Conservation (phyloP, 2,888 invertebrate genomes). For the Tiliacea citrago region DNA sequence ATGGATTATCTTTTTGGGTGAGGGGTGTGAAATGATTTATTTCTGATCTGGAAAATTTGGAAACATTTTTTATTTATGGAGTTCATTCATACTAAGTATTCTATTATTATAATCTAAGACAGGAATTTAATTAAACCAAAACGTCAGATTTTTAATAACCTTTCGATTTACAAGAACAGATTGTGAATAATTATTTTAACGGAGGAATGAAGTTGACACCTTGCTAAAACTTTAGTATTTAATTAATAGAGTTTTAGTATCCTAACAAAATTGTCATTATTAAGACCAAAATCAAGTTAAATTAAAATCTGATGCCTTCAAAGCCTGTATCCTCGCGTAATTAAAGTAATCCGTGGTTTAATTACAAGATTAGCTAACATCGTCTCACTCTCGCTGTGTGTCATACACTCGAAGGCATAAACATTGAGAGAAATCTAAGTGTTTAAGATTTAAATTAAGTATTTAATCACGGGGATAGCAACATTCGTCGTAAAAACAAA, state of each 20-base stretch:
- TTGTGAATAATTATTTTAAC: background rate
- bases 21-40: slow-evolving; percentile 12
- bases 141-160: too few relatives aligned
- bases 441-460: slow-evolving; percentile 23
- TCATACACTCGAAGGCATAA: slow-evolving; percentile 35
- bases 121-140: background rate
- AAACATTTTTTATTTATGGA: background rate
- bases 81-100: background rate
- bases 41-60: background rate
- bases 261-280: background rate
- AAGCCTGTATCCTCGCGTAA: slow-evolving; percentile 25
- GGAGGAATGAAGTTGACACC: background rate
- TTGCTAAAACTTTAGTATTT: background rate
- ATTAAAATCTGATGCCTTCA: slow-evolving; percentile 16
- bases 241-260: background rate
- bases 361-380: slow-evolving; percentile 64
- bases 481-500: background rate
- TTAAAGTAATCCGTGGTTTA: slow-evolving; percentile 63
- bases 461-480: background rate
- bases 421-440: slow-evolving; percentile 34
- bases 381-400: slow-evolving; percentile 33
- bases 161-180: background rate
- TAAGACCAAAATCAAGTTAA: background rate
- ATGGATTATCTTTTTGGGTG: slow-evolving; percentile 29
- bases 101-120: background rate